Percentiles rank a stretch among this genome's conserved stretches.
Evolutionary conservation across 92 coral and sea anemone species (phyloP).

Genomic region (Blastomussa wellsi): DNA sequence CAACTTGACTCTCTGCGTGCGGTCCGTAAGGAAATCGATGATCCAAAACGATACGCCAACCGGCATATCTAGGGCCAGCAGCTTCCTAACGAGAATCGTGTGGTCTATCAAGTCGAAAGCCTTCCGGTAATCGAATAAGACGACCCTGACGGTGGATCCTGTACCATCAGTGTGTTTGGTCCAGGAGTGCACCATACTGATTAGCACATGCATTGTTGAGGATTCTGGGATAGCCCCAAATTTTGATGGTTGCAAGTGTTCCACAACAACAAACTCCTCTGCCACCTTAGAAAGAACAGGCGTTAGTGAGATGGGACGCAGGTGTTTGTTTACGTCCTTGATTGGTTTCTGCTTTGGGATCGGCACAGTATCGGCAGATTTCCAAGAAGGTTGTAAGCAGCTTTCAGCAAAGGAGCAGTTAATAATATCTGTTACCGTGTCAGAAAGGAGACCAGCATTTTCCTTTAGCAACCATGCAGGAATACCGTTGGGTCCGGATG

Average conservation of each 20-base stretch:
- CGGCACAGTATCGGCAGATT: too few relatives aligned
- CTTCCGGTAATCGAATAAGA: slow-evolving; percentile 38
- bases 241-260: neutral
- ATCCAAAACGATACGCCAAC: neutral
- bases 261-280: neutral
- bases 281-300: neutral
- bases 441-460: neutral
- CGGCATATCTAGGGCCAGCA: too few relatives aligned
- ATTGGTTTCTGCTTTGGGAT: too few relatives aligned
- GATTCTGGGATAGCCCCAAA: neutral
- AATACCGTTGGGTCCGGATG: neutral
- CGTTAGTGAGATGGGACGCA: neutral
- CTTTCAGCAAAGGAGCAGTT: neutral
- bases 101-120: slow-evolving; percentile 49
- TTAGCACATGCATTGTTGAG: neutral
- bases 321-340: neutral
- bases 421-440: neutral
- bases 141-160: slow-evolving; percentile 41
- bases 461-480: neutral
- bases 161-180: slow-evolving; percentile 25
- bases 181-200: neutral
- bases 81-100: slow-evolving; percentile 6
- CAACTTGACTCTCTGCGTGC: neutral
- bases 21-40: neutral
- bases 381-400: too few relatives aligned